Evolutionary conservation across 1,140 invertebrate species (phyloP).

Genomic region (Diorhabda elongata): DNA sequence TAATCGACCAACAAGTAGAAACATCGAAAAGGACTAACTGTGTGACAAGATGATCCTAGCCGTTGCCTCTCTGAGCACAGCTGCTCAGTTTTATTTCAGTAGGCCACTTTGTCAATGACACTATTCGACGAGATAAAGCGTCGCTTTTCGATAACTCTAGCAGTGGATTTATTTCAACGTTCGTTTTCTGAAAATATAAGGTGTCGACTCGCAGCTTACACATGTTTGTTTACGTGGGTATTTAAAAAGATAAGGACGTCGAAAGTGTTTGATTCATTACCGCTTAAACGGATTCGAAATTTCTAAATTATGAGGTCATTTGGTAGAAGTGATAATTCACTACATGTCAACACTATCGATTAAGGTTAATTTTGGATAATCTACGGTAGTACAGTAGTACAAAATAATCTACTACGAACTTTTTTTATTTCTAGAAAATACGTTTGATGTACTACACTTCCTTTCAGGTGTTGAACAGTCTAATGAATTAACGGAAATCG

Average conservation of each 20-base stretch:
- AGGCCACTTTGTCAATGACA: constrained; percentile 41
- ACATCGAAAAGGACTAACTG: neutral
- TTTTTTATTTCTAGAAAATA: no score
- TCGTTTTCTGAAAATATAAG: constrained; percentile 36
- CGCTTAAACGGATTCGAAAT: constrained; percentile 16
- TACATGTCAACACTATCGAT: neutral
- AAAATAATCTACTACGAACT: no score
- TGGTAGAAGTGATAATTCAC: constrained; percentile 4
- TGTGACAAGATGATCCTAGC: constrained; percentile 1
- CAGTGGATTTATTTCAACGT: constrained; percentile 36
- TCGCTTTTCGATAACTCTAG: constrained; percentile 30
- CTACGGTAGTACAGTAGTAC: no score
- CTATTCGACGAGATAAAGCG: constrained; percentile 19
- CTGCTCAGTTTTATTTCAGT: constrained; percentile 40
- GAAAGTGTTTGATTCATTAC: constrained; percentile 28
- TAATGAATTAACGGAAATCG: no score
- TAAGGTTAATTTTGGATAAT: no score
- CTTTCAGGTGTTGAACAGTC: no score
- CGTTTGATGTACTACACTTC: no score
- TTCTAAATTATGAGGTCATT: constrained; percentile 12
- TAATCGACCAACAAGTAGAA: neutral
- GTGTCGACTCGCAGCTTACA: constrained; percentile 40
- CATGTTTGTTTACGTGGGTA: constrained; percentile 39
- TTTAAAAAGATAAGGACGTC: constrained; percentile 34
- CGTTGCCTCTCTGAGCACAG: constrained; percentile 18